Evolutionary conservation across 1,140 invertebrate species (phyloP).

Genomic region (Matsumurasca onukii): DNA sequence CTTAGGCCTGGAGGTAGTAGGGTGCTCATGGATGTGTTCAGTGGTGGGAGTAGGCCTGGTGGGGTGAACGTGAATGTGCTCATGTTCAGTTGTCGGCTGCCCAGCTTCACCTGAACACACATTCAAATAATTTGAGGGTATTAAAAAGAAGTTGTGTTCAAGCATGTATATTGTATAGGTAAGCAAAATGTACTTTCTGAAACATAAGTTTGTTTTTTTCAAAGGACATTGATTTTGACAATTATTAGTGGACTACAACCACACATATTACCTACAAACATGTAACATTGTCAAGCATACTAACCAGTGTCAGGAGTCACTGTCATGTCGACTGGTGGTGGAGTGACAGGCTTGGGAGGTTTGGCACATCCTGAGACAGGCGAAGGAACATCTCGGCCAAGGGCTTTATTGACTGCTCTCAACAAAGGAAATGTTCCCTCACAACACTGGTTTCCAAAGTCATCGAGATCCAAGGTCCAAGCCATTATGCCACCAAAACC

Average conservation of each 20-base stretch:
- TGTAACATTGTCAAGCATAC: constrained; percentile 34
- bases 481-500: constrained; percentile 79
- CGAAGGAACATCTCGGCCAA: constrained; percentile 57
- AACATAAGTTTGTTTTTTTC: too few relatives aligned
- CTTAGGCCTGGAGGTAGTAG: constrained; percentile 43
- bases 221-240: too few relatives aligned
- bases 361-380: constrained; percentile 59
- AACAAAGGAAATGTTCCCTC: constrained; percentile 67
- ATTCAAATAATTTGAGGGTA: too few relatives aligned
- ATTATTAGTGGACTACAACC: too few relatives aligned
- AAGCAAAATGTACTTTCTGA: too few relatives aligned
- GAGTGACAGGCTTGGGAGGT: constrained; percentile 66
- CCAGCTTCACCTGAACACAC: too few relatives aligned
- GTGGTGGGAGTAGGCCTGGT: too few relatives aligned
- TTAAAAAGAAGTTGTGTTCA: too few relatives aligned
- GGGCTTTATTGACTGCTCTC: constrained; percentile 66
- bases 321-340: constrained; percentile 66
- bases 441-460: constrained; percentile 82
- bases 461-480: constrained; percentile 92
- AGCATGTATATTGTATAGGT: too few relatives aligned
- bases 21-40: constrained; percentile 41
- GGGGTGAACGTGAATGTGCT: constrained; percentile 34
- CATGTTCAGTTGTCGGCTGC: constrained; percentile 33
- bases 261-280: too few relatives aligned
- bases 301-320: constrained; percentile 53